Evolutionary conservation across 2,113 vertebrate species (phyloP), one percentile per base, ranked within the genome.

Genomic region (human (Homo sapiens)): DNA sequence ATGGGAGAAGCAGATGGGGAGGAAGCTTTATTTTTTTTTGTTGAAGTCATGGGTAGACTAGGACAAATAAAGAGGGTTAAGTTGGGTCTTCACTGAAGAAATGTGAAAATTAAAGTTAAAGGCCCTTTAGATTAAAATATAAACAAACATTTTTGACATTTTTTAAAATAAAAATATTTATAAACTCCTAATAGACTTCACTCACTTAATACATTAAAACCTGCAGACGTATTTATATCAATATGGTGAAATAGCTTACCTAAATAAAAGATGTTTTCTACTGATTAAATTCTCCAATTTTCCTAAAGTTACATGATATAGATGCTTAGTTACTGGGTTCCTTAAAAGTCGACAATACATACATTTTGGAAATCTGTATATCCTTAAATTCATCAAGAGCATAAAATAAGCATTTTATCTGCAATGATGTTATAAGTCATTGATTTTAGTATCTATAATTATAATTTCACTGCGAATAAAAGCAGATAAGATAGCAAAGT

Each of bases 121-220:
- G n/a, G 35, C 80, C 20, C 38, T 64, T 38, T 66, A 23, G 38
- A 83, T 93, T 96, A 75, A 96, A 90, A 81, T 68, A 83, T 64
- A 50, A 76, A 45, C 20, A 70, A 45, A 57, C 2, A 48, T n/a
- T 52, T 81, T 80, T 70, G 45, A 1, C 17, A 93, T 89, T 94
- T 95, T 91, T 73, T n/a, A 35, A 82, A 84, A 78, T 76, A 89
- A 94, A 94, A 95, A 73, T 45, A 94, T 84, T 66, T 96, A 64
- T 84, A 92, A 96, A 92, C 9, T 79, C 5, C 16, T 72, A 91
- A 84, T 9, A 93, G 35, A 12, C 22, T 89, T 57, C 6, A 64
- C 16, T 84, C 11, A 70, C 35, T 81, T 50, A 87, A 50, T 61
- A 55, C 45, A 96, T 73, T 81, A 92, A 43, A 85, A 78, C 12